Evolutionary conservation across 1,140 invertebrate genomes (phyloP).

Genomic region (Pseudomyrmex cubaensis): DNA sequence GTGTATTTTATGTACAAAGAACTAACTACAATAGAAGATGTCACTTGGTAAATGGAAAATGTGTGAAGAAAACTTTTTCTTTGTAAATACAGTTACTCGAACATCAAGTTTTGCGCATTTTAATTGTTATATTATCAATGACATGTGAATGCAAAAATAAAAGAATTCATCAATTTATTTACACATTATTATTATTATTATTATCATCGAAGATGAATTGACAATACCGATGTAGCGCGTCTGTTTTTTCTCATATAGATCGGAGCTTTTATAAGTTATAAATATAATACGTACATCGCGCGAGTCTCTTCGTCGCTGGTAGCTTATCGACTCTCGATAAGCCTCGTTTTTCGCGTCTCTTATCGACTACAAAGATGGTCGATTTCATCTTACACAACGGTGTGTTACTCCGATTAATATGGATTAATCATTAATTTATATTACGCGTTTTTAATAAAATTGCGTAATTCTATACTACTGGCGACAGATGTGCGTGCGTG

Average conservation of each 20-base stretch:
- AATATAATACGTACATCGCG: neutral
- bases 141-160: too few relatives aligned
- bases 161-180: too few relatives aligned
- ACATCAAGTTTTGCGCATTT: too few relatives aligned
- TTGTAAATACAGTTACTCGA: too few relatives aligned
- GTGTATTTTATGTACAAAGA: too few relatives aligned
- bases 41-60: too few relatives aligned
- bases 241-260: slow-evolving; percentile 16
- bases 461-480: neutral
- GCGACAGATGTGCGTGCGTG: slow-evolving; percentile 1
- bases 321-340: slow-evolving; percentile 64
- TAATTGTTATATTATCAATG: too few relatives aligned
- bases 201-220: neutral
- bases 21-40: too few relatives aligned
- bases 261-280: neutral
- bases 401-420: slow-evolving; percentile 30
- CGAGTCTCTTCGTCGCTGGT: neutral
- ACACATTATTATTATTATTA: too few relatives aligned
- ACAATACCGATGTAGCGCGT: slow-evolving; percentile 31
- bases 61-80: too few relatives aligned
- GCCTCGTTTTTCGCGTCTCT: slow-evolving; percentile 20
- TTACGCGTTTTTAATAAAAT: slow-evolving; percentile 17
- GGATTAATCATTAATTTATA: slow-evolving; percentile 18
- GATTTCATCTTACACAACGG: slow-evolving; percentile 17
- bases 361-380: slow-evolving; percentile 45